Evolutionary conservation across 1,140 invertebrate species (phyloP).

Genomic region (Physella acuta): DNA sequence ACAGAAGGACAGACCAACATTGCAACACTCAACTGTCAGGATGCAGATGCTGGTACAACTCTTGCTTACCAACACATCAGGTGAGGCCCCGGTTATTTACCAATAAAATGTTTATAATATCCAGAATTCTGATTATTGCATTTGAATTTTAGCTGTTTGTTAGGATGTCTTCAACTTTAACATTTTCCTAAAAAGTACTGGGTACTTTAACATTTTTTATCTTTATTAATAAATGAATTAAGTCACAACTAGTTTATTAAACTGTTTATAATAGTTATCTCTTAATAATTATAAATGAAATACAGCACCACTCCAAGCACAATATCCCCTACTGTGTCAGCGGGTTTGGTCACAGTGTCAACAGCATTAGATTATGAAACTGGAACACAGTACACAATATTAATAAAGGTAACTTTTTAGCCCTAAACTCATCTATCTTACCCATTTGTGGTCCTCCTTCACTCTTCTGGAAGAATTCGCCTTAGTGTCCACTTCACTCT

Average conservation of each 20-base stretch:
- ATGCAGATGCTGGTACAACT: constrained; percentile 33
- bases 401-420: constrained; percentile 22
- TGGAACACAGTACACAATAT: constrained; percentile 18
- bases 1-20: constrained; percentile 28
- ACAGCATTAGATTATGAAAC: constrained; percentile 39
- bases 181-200: too few relatives aligned
- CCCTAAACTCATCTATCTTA: too few relatives aligned
- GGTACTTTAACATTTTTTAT: background rate
- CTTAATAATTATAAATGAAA: too few relatives aligned
- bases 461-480: too few relatives aligned
- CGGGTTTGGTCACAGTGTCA: constrained; percentile 20
- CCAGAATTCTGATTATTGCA: too few relatives aligned
- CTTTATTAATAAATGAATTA: too few relatives aligned
- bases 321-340: constrained; percentile 6
- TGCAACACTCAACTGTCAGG: constrained; percentile 33
- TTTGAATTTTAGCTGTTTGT: too few relatives aligned
- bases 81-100: background rate
- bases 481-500: too few relatives aligned
- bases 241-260: too few relatives aligned
- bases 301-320: constrained; percentile 17
- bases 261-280: background rate
- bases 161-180: too few relatives aligned
- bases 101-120: too few relatives aligned
- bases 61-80: constrained; percentile 34
- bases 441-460: too few relatives aligned